phyloP scores from a whole-genome alignment of 2,888 invertebrate genomes.

The Cactoblastis cactorum region DNA sequence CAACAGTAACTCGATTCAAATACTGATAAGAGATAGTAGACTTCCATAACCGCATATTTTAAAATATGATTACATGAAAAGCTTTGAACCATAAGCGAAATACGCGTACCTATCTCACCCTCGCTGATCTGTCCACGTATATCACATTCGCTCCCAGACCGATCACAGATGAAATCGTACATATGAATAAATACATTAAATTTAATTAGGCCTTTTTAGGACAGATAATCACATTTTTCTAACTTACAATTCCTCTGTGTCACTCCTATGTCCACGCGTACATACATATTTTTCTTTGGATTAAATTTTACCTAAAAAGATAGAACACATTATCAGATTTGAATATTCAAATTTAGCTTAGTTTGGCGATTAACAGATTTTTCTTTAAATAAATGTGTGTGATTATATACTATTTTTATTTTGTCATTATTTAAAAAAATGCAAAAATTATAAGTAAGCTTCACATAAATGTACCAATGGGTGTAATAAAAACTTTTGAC shows the following conservation, averaged over 20 bases:
- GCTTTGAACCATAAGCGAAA: conserved; percentile 50
- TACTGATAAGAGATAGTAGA: conserved; percentile 66
- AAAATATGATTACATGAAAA: conserved; percentile 46
- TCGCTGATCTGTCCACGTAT: conserved; percentile 32
- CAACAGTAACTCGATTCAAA: conserved; percentile 65
- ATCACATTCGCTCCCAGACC: conserved; percentile 45
- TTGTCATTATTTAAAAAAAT: no score
- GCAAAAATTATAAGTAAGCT: no score
- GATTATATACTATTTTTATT: no score
- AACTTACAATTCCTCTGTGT: conserved; percentile 61
- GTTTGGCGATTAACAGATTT: no score
- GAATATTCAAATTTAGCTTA: no score
- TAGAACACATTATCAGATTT: conserved; percentile 10
- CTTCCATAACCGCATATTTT: conserved; percentile 39
- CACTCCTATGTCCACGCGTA: conserved; percentile 37
- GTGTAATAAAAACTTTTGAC: no score
- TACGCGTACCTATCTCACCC: conserved; percentile 30
- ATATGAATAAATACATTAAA: conserved; percentile 71
- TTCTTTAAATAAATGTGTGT: no score
- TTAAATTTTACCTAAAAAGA: conserved; percentile 43
- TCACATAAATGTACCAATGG: no score
- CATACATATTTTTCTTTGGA: conserved; percentile 60
- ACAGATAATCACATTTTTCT: conserved; percentile 75
- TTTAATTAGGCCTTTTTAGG: conserved; percentile 79
- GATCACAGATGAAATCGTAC: conserved; percentile 69